Percentiles rank a stretch among this genome's conserved stretches.
These are phyloP conservation scores for Nemurella pictetii DNA, from an alignment of 2,888 invertebrate genomes.

Conservation along the genomic window DNA sequence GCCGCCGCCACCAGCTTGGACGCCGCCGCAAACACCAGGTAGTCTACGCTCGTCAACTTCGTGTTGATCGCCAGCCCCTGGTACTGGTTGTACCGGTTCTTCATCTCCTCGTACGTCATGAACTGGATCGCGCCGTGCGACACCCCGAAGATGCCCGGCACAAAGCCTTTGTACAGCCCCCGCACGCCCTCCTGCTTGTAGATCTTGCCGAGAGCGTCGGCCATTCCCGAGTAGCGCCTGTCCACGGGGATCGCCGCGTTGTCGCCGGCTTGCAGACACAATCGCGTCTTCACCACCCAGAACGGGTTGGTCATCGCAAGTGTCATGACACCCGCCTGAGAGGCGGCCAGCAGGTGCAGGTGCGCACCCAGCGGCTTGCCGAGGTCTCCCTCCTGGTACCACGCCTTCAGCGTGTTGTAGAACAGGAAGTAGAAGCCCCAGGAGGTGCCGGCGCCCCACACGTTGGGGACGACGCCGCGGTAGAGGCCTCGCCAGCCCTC, in stretches of 20 bases:
- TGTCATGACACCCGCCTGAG: conserved; percentile 88
- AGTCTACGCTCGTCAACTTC: conserved; percentile 56
- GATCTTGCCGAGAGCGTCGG: conserved; percentile 88
- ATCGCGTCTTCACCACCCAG: conserved; percentile 97
- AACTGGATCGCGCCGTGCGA: conserved; percentile 66
- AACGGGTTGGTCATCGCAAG: conserved; percentile 94
- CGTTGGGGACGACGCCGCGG: conserved; percentile 94
- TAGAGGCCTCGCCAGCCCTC: conserved; percentile 91
- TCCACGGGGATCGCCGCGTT: conserved; percentile 55
- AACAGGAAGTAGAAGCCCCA: conserved; percentile 99
- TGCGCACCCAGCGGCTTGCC: conserved; percentile 80
- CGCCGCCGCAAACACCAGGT: conserved; percentile 58
- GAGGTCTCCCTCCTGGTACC: conserved; percentile 86
- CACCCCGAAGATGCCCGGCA: conserved; percentile 64
- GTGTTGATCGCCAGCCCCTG: conserved; percentile 51
- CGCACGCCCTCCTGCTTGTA: conserved; percentile 87
- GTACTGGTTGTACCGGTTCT: conserved; percentile 54
- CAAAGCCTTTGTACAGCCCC: conserved; percentile 84
- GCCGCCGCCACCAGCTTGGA: conserved; percentile 61
- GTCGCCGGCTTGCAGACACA: conserved; percentile 90
- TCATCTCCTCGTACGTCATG: conserved; percentile 64
- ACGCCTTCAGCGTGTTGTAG: conserved; percentile 91
- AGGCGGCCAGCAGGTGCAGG: conserved; percentile 88
- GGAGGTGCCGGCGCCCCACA: conserved; percentile 94
- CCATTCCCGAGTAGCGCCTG: conserved; percentile 84